Conservation (phyloP, 2,888 invertebrate genomes). For the Polia nebulosa region DNA sequence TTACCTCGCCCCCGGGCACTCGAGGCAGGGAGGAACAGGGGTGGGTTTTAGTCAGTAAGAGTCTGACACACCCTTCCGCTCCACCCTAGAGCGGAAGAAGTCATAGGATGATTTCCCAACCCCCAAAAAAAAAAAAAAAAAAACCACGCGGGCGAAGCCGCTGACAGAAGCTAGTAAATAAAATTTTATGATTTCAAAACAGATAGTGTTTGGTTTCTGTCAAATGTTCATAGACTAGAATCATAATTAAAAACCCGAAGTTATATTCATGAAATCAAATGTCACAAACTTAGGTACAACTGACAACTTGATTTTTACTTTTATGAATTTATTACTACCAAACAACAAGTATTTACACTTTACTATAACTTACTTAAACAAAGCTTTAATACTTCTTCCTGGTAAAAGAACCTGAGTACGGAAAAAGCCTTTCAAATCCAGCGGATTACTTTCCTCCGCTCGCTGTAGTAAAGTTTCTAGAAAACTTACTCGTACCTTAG, state of each 20-base stretch:
- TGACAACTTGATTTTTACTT: background rate
- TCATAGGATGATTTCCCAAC: too few species aligned
- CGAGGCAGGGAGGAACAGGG: too few species aligned
- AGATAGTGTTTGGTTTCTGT: background rate
- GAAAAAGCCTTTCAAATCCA: constrained; percentile 37
- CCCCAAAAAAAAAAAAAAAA: too few species aligned
- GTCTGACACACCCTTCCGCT: too few species aligned
- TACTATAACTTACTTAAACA: background rate
- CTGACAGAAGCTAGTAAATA: too few species aligned
- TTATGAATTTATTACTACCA: background rate
- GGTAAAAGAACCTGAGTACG: constrained; percentile 11
- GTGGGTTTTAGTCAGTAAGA: too few species aligned
- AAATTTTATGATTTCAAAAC: too few species aligned
- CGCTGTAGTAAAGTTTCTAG: constrained; percentile 27
- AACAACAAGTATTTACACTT: background rate
- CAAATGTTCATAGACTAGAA: background rate
- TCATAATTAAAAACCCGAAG: background rate
- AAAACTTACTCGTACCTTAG: constrained; percentile 26
- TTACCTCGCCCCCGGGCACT: too few species aligned
- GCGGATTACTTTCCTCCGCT: constrained; percentile 22
- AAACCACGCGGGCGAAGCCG: too few species aligned
- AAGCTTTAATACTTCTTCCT: constrained; percentile 12
- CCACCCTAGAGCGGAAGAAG: too few species aligned
- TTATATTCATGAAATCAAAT: background rate
- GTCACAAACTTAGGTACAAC: too few species aligned